Evolutionary conservation across 2,797 vertebrate genomes (phyloP).

Genomic region (Falco novaeseelandiae): DNA sequence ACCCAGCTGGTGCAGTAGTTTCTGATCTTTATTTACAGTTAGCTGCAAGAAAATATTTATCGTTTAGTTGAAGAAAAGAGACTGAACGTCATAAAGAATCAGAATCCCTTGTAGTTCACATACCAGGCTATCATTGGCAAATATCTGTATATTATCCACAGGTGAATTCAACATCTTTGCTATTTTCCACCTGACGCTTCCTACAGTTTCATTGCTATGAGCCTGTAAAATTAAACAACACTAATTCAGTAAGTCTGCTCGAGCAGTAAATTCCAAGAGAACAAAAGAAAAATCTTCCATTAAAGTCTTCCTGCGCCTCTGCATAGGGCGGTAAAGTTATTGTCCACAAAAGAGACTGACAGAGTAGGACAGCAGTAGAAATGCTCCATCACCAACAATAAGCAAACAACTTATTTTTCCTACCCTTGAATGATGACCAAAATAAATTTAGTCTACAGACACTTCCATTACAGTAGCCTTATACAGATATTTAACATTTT

Average conservation of each 20-base stretch:
- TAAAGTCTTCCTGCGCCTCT: background rate
- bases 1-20: slow-evolving; percentile 94
- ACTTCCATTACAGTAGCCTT: background rate
- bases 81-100: background rate
- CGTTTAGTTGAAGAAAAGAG: background rate
- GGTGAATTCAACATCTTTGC: slow-evolving; percentile 94
- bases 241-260: background rate
- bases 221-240: slow-evolving; percentile 80
- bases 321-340: background rate
- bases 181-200: slow-evolving; percentile 97
- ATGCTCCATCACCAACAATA: background rate
- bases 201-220: slow-evolving; percentile 97
- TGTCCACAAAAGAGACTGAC: background rate
- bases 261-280: background rate
- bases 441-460: background rate
- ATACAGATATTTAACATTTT: background rate
- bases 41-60: slow-evolving; percentile 78
- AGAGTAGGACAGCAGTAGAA: background rate
- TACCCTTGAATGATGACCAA: background rate
- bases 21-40: slow-evolving; percentile 98
- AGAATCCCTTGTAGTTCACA: slow-evolving; percentile 51
- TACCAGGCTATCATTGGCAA: slow-evolving; percentile 98
- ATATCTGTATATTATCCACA: slow-evolving; percentile 97
- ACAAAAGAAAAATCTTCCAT: background rate
- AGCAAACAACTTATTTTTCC: background rate